Evolutionary conservation across 2,888 invertebrate genomes (phyloP), one percentile per base, ranked within the genome.

Genomic region (Alcis repandata): DNA sequence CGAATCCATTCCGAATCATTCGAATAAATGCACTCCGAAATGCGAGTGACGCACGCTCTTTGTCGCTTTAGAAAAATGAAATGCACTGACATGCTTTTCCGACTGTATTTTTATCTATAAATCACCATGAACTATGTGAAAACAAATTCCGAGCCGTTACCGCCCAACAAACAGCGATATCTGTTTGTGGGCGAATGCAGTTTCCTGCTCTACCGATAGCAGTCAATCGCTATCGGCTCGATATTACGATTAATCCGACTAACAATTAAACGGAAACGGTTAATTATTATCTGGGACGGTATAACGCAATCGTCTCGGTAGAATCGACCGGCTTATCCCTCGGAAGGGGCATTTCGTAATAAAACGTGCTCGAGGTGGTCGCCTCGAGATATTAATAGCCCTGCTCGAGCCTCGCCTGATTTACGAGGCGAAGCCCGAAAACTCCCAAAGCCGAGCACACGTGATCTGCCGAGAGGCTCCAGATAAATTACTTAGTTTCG

Each of bases 401-500:
- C 76, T 75, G 73, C 70, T 73, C 74, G 72, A 74, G 70, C 67
- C 75, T 63, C 77, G 69, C 59, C 77, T 79, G 81, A 81, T 81
- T 81, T 80, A 81, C 80, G 78, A 66, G 58, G 65, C 61, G 59
- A 69, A 74, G 70, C 71, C 71, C 76, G 82, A 79, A 82, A 80
- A 77, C 79, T 80, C 76, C 75, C 43, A 57, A 62, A 65, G 74
- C 78, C 78, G 75, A 68, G 74, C 73, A 72, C 75, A 78, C 76
- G 74, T 75, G 78, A 76, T 74, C 69, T 70, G 68, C 72, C 62
- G 58, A 64, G 52, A 70, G 66, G 70, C 71, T 70, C 53, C 67
- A 77, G 75, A 80, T 81, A 81, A 79, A 81, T 81, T 82, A 82
- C 81, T 79, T 82, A 79, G 73, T 71, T 73, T 75, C 73, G 78